These are phyloP conservation scores for Galerucella calmariensis DNA, from an alignment of 2,888 invertebrate species.

Conservation along the genomic window DNA sequence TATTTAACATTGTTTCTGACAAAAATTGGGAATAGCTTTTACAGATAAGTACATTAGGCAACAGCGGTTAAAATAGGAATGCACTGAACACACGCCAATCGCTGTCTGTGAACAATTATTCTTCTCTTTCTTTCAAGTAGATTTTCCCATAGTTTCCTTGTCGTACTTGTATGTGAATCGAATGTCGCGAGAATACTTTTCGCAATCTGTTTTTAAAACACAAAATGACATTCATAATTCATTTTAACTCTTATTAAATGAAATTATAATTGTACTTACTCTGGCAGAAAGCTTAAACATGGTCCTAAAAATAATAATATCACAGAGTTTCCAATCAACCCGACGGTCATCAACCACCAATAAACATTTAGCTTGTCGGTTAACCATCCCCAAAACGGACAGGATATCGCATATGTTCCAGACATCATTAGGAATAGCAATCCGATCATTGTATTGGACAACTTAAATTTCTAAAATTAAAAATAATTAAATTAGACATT, in stretches of 20 bases:
- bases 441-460: conserved; percentile 75
- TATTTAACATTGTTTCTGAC: too few relatives aligned
- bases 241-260: not conserved
- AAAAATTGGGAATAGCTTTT: too few relatives aligned
- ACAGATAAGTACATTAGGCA: too few relatives aligned
- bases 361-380: conserved; percentile 73
- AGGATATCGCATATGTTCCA: conserved; percentile 76
- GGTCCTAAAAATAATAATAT: conserved; percentile 76
- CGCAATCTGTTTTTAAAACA: too few relatives aligned
- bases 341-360: conserved; percentile 78
- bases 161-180: too few relatives aligned
- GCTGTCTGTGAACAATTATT: too few relatives aligned
- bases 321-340: conserved; percentile 71
- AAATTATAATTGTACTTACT: conserved; percentile 63
- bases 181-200: too few relatives aligned
- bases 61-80: too few relatives aligned
- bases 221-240: too few relatives aligned
- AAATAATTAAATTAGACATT: not conserved
- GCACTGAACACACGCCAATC: too few relatives aligned
- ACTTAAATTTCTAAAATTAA: conserved; percentile 62
- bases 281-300: conserved; percentile 68
- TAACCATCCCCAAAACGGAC: conserved; percentile 79
- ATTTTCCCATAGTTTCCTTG: too few relatives aligned
- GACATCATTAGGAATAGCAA: conserved; percentile 78
- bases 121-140: too few relatives aligned